A percentile compares a stretch with the other conserved stretches of the same genome.
Conservation (phyloP, 2,888 invertebrate species). For the Drosophila formosana region DNA sequence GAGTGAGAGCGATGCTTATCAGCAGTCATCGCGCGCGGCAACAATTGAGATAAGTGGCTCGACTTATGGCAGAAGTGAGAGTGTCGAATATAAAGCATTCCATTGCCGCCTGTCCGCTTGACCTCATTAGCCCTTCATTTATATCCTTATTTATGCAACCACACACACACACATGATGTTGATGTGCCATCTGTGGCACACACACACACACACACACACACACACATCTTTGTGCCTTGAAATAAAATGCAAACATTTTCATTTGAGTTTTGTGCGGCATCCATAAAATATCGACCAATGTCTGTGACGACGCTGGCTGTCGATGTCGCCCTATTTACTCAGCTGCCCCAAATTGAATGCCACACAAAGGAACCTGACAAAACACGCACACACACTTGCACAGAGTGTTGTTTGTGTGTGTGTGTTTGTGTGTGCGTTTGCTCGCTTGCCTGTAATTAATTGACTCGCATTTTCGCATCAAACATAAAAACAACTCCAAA, state of each 20-base stretch:
- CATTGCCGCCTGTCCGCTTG: slow-evolving; percentile 50
- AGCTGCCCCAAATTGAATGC: slow-evolving; percentile 49
- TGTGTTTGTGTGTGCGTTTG: slow-evolving; percentile 28
- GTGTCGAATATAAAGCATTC: slow-evolving; percentile 54
- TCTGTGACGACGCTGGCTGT: background rate
- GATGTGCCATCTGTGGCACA: slow-evolving; percentile 48
- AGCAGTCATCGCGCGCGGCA: slow-evolving; percentile 29
- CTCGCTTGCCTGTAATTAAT: slow-evolving; percentile 69
- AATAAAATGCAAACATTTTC: slow-evolving; percentile 68
- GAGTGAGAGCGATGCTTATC: slow-evolving; percentile 32
- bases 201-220: slow-evolving; percentile 43
- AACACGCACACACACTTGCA: slow-evolving; percentile 34
- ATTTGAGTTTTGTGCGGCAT: slow-evolving; percentile 35
- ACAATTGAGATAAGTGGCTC: slow-evolving; percentile 63
- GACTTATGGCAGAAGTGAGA: slow-evolving; percentile 47
- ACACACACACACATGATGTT: slow-evolving; percentile 24
- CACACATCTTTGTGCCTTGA: slow-evolving; percentile 39
- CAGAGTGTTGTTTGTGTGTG: slow-evolving; percentile 15
- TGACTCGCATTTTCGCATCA: slow-evolving; percentile 71
- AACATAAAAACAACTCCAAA: slow-evolving; percentile 59
- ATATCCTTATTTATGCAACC: slow-evolving; percentile 66
- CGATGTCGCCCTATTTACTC: slow-evolving; percentile 24
- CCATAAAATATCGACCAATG: slow-evolving; percentile 60
- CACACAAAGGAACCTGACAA: slow-evolving; percentile 41
- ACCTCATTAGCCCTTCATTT: slow-evolving; percentile 74